Conservation (phyloP, 2,797 vertebrate genomes). For the Tinamus major region DNA sequence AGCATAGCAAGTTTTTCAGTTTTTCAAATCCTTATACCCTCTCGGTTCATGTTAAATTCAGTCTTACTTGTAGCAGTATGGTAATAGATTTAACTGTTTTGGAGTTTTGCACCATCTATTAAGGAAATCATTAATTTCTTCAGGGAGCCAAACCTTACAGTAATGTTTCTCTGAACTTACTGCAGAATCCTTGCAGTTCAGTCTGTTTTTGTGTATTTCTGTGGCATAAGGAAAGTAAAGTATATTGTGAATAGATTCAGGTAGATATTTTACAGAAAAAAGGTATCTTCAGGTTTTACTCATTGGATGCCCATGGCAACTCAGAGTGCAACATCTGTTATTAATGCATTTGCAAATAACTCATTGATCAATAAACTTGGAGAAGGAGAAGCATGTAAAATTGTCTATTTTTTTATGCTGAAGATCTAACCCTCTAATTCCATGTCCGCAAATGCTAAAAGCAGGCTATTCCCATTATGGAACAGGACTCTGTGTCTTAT, state of each 20-base stretch:
- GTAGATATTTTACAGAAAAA: background rate
- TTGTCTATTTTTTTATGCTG: background rate
- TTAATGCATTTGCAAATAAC: background rate
- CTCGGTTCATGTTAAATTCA: background rate
- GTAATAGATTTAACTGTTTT: background rate
- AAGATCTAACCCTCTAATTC: background rate
- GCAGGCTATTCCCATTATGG: background rate
- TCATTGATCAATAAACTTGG: background rate
- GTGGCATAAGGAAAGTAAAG: background rate
- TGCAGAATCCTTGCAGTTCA: background rate
- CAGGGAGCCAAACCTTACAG: background rate
- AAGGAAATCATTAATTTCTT: background rate
- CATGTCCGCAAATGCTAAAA: background rate
- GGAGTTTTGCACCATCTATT: background rate
- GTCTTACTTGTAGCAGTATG: background rate
- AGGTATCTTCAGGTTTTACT: background rate
- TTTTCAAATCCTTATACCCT: background rate
- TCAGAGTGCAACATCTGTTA: background rate
- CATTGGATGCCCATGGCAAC: background rate
- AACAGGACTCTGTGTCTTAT: background rate
- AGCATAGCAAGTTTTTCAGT: background rate
- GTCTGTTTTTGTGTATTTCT: background rate
- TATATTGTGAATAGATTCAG: background rate
- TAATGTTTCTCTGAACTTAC: background rate
- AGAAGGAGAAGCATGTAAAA: background rate